Conservation (phyloP, 2,797 vertebrate genomes). For the Petrocephalus sullivani region DNA sequence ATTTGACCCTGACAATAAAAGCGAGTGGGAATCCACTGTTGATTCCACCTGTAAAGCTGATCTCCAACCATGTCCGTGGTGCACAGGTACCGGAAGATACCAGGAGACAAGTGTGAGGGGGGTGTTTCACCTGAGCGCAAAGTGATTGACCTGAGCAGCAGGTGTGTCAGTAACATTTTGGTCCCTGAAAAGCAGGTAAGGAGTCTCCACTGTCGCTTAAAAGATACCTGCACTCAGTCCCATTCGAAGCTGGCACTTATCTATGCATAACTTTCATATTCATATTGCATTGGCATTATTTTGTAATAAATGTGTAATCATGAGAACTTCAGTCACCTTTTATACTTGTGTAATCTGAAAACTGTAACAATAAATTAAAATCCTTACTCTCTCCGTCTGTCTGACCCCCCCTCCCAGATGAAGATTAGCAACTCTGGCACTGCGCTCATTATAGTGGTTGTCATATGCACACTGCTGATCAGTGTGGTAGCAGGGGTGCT, state of each 20-base stretch:
- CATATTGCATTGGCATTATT: neutral
- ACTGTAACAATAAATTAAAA: neutral
- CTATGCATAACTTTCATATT: neutral
- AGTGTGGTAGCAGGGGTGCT: constrained; percentile 64
- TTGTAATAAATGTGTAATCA: neutral
- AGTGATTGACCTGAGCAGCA: constrained; percentile 77
- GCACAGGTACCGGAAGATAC: constrained; percentile 86
- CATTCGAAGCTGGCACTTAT: neutral
- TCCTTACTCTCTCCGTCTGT: neutral
- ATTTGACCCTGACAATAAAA: neutral
- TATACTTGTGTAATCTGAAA: neutral
- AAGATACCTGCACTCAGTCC: neutral
- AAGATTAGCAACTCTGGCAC: constrained; percentile 56
- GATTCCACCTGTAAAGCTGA: neutral
- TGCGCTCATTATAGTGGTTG: constrained; percentile 64
- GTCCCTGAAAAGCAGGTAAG: constrained; percentile 55
- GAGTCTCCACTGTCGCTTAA: constrained; percentile 29
- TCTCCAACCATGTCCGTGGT: neutral
- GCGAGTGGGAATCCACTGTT: neutral
- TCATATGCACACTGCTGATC: constrained; percentile 69
- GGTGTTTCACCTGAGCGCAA: constrained; percentile 66
- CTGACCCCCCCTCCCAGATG: constrained; percentile 39
- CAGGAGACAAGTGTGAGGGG: constrained; percentile 83
- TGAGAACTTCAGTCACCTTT: neutral
- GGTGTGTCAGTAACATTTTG: constrained; percentile 78